Evolutionary conservation across 2,113 vertebrate genomes (phyloP), one percentile per base, ranked within the genome.

Genomic region (Cranoglanis bouderius): DNA sequence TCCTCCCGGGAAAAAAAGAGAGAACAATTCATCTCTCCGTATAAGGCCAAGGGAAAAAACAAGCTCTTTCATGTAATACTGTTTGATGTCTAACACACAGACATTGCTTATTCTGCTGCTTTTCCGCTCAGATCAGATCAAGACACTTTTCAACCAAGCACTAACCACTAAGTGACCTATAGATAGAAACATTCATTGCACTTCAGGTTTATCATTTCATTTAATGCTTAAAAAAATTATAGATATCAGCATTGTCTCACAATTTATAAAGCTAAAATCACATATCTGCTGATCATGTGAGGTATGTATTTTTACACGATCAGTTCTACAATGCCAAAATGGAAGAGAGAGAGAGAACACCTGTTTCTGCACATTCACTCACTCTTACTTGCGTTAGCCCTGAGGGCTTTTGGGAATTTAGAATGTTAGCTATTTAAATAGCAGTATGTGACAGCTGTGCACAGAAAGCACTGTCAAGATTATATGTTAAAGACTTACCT

Each of bases 331-430:
- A n/a, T 82, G 35, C 19, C 1, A 40, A 24, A 57, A 82, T 49
- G 16, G 16, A 16, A 53, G 77, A 32, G 80, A 57, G 81, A 61
- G 86, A 80, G 86, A n/a, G 88, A 94, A 94, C 95, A 95, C 94
- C 95, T 95, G 95, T 92, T 95, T 93, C 91, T 90, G 85, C 88
- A 87, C 89, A 92, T 89, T 87, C 92, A 91, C 0, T 89, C 90
- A 93, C 91, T 92, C 59, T 92, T 90, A 91, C 87, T 74, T 91
- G 92, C 40, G 90, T 92, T 88, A 82, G 85, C 91, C 94, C 89
- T 1, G 86, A 90, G 94, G 94, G 90, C 84, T 86, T 29, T 72
- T 86, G 90, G 87, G 89, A 91, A 92, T 91, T 80, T 92, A 87
- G 92, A 93, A 92, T 93, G 93, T 93, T 90, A 92, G 89, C 92